Conservation (phyloP, 35 echinoderm and acorn worm genomes). For the Hemicentrotus pulcherrimus region DNA sequence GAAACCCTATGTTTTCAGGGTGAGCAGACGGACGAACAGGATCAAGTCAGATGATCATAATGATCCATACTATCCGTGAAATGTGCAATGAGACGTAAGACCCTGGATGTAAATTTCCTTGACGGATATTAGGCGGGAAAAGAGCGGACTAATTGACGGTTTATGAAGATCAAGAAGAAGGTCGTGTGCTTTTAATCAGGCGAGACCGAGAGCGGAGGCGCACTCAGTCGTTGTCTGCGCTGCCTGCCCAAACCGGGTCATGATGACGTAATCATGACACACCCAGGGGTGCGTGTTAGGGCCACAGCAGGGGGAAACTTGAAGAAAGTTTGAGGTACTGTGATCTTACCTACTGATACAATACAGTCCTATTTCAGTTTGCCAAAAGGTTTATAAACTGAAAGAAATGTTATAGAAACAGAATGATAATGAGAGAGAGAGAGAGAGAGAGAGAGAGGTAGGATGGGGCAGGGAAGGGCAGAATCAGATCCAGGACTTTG, state of each 20-base stretch:
- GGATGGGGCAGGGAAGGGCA: too few species aligned
- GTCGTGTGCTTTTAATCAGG: not conserved
- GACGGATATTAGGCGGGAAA: not conserved
- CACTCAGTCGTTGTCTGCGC: not conserved
- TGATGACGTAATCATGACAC: conserved; percentile 8
- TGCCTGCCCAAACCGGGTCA: not conserved
- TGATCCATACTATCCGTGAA: not conserved
- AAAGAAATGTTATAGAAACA: too few species aligned
- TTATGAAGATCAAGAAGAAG: not conserved
- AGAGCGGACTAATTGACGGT: not conserved
- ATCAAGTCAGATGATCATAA: conserved; percentile 3
- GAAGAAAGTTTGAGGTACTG: not conserved
- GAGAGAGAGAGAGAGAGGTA: not conserved
- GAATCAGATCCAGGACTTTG: too few species aligned
- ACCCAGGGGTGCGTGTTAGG: not conserved
- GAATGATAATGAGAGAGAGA: not conserved
- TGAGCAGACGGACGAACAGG: not conserved
- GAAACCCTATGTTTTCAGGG: not conserved
- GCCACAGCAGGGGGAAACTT: not conserved
- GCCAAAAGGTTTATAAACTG: too few species aligned
- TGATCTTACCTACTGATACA: not conserved
- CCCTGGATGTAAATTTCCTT: not conserved
- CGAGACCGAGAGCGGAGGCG: not conserved
- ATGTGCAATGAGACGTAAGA: not conserved
- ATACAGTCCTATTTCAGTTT: too few species aligned